Base-by-base conservation (phyloP, 2,113 vertebrate genomes). In the Python bivittatus region DNA sequence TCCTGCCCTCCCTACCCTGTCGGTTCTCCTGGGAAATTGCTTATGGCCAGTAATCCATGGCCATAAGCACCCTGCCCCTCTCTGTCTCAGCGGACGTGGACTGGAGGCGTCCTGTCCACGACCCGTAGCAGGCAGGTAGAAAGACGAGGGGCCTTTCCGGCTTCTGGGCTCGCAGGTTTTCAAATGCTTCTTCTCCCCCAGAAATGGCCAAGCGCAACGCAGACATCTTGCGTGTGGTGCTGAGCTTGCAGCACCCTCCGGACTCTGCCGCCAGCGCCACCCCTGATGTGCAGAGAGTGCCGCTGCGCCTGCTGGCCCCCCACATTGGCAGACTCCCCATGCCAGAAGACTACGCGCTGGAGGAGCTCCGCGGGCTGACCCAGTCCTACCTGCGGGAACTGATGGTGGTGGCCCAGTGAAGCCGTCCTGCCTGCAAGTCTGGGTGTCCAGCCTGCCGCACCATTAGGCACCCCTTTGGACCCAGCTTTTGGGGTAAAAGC, bases 151-250 rank as follows among this genome's bases (percentile, higher is more conserved):
- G 6, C 15, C 12, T 56, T 33, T 8, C 53, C 29, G 1, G 7
- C 27, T 22, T 27, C 12, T 20, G 27, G 11, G 6, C 22, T 22
- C 23, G 7, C 2, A 0, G 44, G 53, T 1, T n/a, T 23, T 3
- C 52, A 20, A 0, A 0, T 29, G 0, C 17, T 12, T 15, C 1
- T 7, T 88, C 52, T 53, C 79, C 92, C 79, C 4, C 97, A 99
- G 99, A 99, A 79, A 99, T 99, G 99, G 99, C 99, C 1, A 99
- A 99, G 95, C 98, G 99, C 0, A 88, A 99, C 11, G 98, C 99
- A 0, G 99, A 99, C 97, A 98, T 99, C 90, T 96, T 99, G 54
- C 98, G 99, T 0, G 98, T 95, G 85, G 99, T 99, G n/a, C 96
- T 99, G 93, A 98, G 98, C 90, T 97, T 99, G 79, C 99, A 99